Percentiles rank a stretch among this genome's conserved stretches.
These are phyloP conservation scores for Prionace glauca DNA, from an alignment of 2,797 vertebrate species.

Conservation along the genomic window DNA sequence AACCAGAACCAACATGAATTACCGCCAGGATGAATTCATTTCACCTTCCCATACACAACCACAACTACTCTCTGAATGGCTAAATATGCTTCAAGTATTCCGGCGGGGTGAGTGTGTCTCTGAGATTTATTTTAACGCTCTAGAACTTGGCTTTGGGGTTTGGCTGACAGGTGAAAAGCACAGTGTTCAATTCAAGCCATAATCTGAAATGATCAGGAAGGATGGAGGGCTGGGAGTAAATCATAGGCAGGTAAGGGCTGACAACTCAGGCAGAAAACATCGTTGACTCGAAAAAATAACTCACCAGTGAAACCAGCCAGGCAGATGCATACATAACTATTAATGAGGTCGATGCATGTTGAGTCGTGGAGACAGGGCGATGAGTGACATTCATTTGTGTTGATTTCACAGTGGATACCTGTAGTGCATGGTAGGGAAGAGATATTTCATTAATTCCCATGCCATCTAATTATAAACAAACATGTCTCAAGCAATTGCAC, in stretches of 20 bases:
- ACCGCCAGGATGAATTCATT: conserved; percentile 41
- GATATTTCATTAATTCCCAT: conserved; percentile 40
- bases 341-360: conserved; percentile 59
- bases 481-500: conserved; percentile 41
- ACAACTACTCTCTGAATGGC: conserved; percentile 41
- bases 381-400: conserved; percentile 62
- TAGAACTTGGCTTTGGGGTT: conserved; percentile 43
- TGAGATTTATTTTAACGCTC: conserved; percentile 41
- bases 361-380: conserved; percentile 62
- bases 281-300: conserved; percentile 40
- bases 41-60: conserved; percentile 39
- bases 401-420: conserved; percentile 66
- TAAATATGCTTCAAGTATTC: conserved; percentile 43
- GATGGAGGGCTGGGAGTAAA: conserved; percentile 42
- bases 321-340: conserved; percentile 59
- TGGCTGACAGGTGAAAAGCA: conserved; percentile 40
- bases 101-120: conserved; percentile 24
- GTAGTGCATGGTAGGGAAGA: conserved; percentile 39
- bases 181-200: conserved; percentile 40
- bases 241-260: conserved; percentile 40
- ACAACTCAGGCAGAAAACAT: conserved; percentile 20
- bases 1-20: conserved; percentile 39
- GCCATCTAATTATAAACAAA: conserved; percentile 42
- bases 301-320: conserved; percentile 62
- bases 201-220: conserved; percentile 46